These are phyloP conservation scores for Tragopan temminckii DNA, from an alignment of 2,797 vertebrate species.

Conservation along the genomic window DNA sequence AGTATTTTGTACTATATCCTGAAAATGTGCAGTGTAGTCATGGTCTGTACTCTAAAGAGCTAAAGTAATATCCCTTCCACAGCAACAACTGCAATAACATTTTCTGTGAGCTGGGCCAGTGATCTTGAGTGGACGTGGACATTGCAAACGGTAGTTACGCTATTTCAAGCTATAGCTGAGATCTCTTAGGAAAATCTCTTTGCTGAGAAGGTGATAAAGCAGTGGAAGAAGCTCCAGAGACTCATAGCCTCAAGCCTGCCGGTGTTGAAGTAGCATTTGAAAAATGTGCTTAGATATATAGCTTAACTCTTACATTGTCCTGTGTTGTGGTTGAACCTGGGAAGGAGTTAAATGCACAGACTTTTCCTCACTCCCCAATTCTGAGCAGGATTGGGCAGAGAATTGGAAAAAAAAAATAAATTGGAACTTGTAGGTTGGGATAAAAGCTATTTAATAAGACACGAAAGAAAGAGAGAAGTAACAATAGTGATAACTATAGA, in stretches of 20 bases:
- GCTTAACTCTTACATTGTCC: neutral
- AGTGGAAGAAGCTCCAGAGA: neutral
- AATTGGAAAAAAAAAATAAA: too few species aligned
- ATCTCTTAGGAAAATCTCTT: neutral
- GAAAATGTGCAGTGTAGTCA: neutral
- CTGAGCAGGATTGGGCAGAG: neutral
- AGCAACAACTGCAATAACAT: neutral
- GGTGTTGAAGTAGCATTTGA: neutral
- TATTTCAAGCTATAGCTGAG: neutral
- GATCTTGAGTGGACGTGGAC: fast-evolving
- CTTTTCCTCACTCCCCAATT: neutral
- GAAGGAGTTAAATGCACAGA: neutral
- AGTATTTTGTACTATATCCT: neutral
- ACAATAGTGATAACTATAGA: neutral
- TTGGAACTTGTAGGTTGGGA: neutral
- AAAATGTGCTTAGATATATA: neutral
- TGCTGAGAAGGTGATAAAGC: neutral
- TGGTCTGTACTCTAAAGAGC: neutral
- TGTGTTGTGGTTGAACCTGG: neutral
- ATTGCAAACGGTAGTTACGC: neutral
- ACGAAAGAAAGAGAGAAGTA: neutral
- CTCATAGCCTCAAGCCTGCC: neutral
- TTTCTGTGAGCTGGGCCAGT: neutral
- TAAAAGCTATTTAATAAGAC: neutral
- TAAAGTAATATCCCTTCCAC: neutral